These are phyloP conservation scores for Drosophila lacertosa DNA, from an alignment of 1,140 invertebrate genomes.

Conservation along the genomic window DNA sequence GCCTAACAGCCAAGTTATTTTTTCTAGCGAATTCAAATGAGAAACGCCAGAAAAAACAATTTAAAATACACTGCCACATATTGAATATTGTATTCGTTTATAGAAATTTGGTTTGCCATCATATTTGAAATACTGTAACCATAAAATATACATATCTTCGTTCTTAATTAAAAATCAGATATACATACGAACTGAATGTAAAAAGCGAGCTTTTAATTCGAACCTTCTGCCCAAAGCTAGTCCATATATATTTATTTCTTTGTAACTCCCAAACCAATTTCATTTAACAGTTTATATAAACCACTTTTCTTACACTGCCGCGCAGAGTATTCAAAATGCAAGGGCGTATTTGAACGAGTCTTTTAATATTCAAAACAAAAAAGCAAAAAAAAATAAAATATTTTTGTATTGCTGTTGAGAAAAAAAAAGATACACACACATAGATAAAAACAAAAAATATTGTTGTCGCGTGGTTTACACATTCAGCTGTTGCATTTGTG, in stretches of 20 bases:
- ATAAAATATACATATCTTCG: too few species aligned
- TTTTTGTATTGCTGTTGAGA: background rate
- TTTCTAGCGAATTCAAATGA: conserved; percentile 49
- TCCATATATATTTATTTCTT: too few species aligned
- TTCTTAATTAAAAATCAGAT: too few species aligned
- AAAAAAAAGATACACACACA: conserved; percentile 6
- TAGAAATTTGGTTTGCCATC: too few species aligned
- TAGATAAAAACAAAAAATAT: conserved; percentile 36
- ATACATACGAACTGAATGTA: too few species aligned
- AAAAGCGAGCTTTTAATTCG: too few species aligned
- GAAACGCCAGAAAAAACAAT: too few species aligned
- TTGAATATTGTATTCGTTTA: too few species aligned
- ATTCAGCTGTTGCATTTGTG: conserved; percentile 44
- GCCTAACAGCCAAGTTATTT: conserved; percentile 38
- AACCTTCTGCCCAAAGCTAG: too few species aligned
- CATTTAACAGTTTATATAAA: background rate
- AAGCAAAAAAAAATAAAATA: conserved; percentile 6
- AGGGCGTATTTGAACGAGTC: background rate
- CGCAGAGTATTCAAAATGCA: conserved; percentile 5
- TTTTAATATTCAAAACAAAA: conserved; percentile 15
- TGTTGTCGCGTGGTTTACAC: conserved; percentile 41
- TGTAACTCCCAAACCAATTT: too few species aligned
- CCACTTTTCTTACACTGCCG: background rate
- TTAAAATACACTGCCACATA: conserved; percentile 11
- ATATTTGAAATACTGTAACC: too few species aligned